Evolutionary conservation across 2,113 vertebrate genomes (phyloP), one percentile per base, ranked within the genome.

Genomic region (Sitta europaea): DNA sequence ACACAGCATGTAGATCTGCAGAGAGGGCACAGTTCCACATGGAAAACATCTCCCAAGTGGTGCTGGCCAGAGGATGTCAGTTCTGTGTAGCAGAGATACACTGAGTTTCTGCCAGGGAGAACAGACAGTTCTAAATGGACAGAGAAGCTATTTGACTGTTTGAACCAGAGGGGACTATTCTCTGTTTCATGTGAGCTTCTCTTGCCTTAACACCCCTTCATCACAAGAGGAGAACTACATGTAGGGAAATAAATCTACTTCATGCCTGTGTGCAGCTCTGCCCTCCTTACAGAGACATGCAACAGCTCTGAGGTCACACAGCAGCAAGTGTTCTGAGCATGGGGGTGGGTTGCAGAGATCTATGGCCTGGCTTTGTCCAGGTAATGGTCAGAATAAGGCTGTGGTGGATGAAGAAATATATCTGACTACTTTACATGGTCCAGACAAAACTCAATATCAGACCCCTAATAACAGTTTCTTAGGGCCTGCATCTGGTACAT

Each of bases 131-230:
- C 54, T n/a, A n/a, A n/a, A n/a, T n/a, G n/a, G n/a, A n/a, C 24
- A 70, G 55, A 54, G 29, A 74, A 42, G 17, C 33, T 7, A 0
- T 75, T 66, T 57, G 72, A 66, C 73, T 48, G 31, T 54, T 68
- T 54, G n/a, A 65, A 82, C 35, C 12, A 16, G 51, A 2, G 1
- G n/a, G 42, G 58, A 47, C 19, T 72, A 29, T 9, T 53, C 21
- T 2, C 16, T 82, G 50, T 33, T 74, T 54, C 2, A 2, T 0
- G 0, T 42, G 61, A 74, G 55, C 36, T 70, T 38, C 8, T 2
- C 18, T 3, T 42, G 61, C 27, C 57, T 31, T 20, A 55, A 54
- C 13, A 22, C 31, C 9, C 22, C 36, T 70, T 82, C 72, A 47
- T 22, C 18, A 68, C 35, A 65, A 62, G 48, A 87, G 40, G 54